A percentile compares a stretch with the other conserved stretches of the same genome.
Evolutionary conservation across 1,140 invertebrate species (phyloP).

Genomic region (Lasaia peninsularis): DNA sequence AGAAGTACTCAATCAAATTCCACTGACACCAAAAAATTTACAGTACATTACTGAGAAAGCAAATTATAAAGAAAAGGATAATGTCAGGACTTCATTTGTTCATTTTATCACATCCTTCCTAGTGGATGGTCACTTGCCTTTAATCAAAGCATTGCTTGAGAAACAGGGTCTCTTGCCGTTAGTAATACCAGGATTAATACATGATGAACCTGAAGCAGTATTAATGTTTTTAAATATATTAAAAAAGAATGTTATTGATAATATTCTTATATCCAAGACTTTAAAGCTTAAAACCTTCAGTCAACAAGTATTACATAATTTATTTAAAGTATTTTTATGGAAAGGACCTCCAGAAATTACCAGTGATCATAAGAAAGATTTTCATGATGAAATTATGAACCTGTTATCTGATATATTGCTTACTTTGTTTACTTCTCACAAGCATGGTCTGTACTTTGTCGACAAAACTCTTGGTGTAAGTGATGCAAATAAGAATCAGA

Average conservation of each 20-base stretch:
- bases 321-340: constrained; percentile 87
- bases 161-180: constrained; percentile 81
- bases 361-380: constrained; percentile 60
- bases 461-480: constrained; percentile 79
- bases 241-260: constrained; percentile 84
- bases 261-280: constrained; percentile 82
- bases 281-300: constrained; percentile 85
- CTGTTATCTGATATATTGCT: constrained; percentile 82
- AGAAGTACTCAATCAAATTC: constrained; percentile 82
- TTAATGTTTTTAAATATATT: constrained; percentile 82
- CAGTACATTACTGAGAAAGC: constrained; percentile 75
- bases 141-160: constrained; percentile 83
- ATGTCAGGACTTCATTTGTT: constrained; percentile 83
- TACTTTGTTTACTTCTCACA: constrained; percentile 83
- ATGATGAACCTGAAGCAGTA: constrained; percentile 82
- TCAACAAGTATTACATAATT: constrained; percentile 80
- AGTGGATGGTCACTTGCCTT: constrained; percentile 81
- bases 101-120: constrained; percentile 86
- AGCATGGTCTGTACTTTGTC: constrained; percentile 83
- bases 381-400: constrained; percentile 77
- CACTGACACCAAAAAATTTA: constrained; percentile 80
- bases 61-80: constrained; percentile 78
- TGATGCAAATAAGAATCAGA: constrained; percentile 79
- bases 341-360: constrained; percentile 79
- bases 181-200: constrained; percentile 81